Evolutionary conservation across 2,797 vertebrate species (phyloP), one percentile per base, ranked within the genome.

Genomic region (Rhabdomys pumilio): DNA sequence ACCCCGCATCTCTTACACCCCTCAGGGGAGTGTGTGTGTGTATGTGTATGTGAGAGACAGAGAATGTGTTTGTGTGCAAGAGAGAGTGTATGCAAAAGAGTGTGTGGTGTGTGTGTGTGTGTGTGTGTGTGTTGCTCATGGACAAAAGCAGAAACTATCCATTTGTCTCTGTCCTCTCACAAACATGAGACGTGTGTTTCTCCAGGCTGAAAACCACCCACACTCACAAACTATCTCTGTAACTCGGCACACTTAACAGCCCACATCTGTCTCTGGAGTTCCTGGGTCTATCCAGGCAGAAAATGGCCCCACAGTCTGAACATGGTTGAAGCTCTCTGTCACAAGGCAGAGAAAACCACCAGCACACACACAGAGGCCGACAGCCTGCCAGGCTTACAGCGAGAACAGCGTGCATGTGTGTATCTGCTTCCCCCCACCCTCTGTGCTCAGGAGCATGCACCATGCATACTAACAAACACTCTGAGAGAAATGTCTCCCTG

Each of bases 391-490:
- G 59, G 1, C 65, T 88, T 53, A 44, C 1, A 4, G 15, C 61
- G 38, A 29, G 24, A 22, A 13, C 29, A 15, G 61, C 15, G 12
- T 1, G 26, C 12, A 1, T 47, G 47, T 53, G n/a, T 8, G 2
- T 9, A 29, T 3, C 29, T 10, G 3, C 3, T 31, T 24, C 29
- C 41, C n/a, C 11, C 29, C 15, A 22, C 47, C 10, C 44, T n/a
- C 26, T 41, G 1, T 9, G 55, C 9, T 84, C 41, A 41, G 47
- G 2, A 17, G 3, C 63, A 50, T 22, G 53, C 41, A 47, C 50
- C 26, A 31, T 3, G 6, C n/a, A 20, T 53, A 29, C 2, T 0
- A 67, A 2, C 24, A 4, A 9, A 20, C 31, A 2, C n/a, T 2
- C 19, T 0, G 20, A 20, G 38, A 55, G 73, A 90, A 73, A 31